Base-by-base conservation (phyloP, 2,888 invertebrate species). In the Chalcis sispes region DNA sequence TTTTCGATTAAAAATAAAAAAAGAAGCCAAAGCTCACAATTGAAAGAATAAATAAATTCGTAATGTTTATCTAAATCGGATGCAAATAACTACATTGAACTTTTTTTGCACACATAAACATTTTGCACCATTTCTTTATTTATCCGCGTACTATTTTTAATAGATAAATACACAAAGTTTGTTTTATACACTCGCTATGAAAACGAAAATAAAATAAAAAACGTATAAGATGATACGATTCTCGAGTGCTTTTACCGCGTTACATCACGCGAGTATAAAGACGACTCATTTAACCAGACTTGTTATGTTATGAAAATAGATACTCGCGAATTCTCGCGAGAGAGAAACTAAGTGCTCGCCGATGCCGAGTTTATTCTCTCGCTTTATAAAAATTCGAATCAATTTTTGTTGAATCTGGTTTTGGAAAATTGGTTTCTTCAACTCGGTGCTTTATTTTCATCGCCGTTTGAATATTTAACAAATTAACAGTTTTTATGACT, bases 251-350 rank as follows among this genome's bases (percentile, higher is more conserved):
- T 69, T 20, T 23, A 52, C 52, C 29, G 42, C 20, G 71, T 71
- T 62, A 62, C 71, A 52, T 71, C 71, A 62, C 40, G 27, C 61
- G 52, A 52, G 52, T 62, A n/a, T n/a, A n/a, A n/a, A 27, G 50
- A 59, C 29, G 59, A 62, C 62, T 61, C 71, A 42, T 62, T 71
- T 62, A 71, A 71, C 23, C 40, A 27, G 15, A 29, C 54, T 50
- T 54, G 62, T 62, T 71, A 42, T 62, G 42, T 42, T 61, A 71
- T 70, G 70, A 70, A 70, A 70, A 70, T 62, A 71, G 71, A 71
- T 52, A 29, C 71, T 18, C 23, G 48, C 62, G 48, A 61, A 71
- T 40, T 62, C 52, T 36, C 52, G 36, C 48, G 52, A n/a, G n/a
- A n/a, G n/a, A n/a, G n/a, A n/a, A n/a, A n/a, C n/a, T n/a, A 65